Percentiles rank a stretch among this genome's conserved stretches.
Evolutionary conservation across 1,140 invertebrate genomes (phyloP).

Genomic region (Hylaeus volcanicus): DNA sequence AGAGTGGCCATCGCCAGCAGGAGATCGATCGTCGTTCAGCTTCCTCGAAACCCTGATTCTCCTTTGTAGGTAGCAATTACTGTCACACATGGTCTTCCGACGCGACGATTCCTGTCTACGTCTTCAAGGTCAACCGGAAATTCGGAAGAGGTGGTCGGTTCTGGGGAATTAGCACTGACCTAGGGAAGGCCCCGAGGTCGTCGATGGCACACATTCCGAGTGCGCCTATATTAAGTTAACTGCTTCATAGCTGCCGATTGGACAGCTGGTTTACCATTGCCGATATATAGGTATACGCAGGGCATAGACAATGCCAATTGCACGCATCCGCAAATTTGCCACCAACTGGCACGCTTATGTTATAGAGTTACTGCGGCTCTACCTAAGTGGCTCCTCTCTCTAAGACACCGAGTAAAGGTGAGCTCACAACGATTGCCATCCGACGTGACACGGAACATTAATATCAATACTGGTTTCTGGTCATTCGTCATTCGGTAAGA

Average conservation of each 20-base stretch:
- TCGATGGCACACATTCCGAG: conserved; percentile 72
- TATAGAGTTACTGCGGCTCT: conserved; percentile 71
- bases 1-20: too few relatives aligned
- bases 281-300: conserved; percentile 63
- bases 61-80: too few relatives aligned
- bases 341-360: conserved; percentile 76
- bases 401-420: conserved; percentile 56
- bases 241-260: conserved; percentile 75
- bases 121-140: conserved; percentile 65
- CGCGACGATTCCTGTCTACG: not conserved
- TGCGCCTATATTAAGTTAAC: conserved; percentile 75
- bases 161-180: conserved; percentile 76
- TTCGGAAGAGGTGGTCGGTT: conserved; percentile 59
- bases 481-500: not conserved
- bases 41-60: too few relatives aligned
- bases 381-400: conserved; percentile 60
- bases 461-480: not conserved
- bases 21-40: too few relatives aligned
- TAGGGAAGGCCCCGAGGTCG: conserved; percentile 76
- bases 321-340: conserved; percentile 79
- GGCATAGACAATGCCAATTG: conserved; percentile 75
- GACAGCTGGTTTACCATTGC: conserved; percentile 55
- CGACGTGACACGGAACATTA: not conserved
- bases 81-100: too few relatives aligned
- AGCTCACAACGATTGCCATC: conserved; percentile 29